These are phyloP conservation scores for Caenorhabditis briggsae DNA, from an alignment of 1,140 invertebrate genomes.

Conservation along the genomic window DNA sequence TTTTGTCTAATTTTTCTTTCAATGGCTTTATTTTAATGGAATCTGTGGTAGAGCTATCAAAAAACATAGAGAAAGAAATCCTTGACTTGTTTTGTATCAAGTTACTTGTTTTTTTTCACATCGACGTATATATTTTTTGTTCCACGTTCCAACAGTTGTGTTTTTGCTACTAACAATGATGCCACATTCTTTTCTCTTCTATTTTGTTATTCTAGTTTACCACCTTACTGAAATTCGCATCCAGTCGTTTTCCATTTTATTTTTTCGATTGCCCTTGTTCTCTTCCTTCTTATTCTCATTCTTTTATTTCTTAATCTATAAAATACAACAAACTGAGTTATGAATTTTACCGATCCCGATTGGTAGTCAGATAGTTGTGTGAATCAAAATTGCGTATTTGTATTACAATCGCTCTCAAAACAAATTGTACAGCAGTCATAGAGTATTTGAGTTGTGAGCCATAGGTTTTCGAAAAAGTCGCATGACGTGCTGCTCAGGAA, in stretches of 20 bases:
- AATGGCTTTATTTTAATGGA: too few species aligned
- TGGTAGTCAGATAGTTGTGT: neutral
- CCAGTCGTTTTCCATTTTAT: neutral
- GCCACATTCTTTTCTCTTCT: constrained; percentile 14
- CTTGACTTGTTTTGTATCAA: constrained; percentile 37
- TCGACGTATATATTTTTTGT: neutral
- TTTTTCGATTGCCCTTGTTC: neutral
- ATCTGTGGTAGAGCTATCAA: neutral
- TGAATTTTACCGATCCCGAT: neutral
- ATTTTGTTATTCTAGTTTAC: constrained; percentile 41
- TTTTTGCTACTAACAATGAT: constrained; percentile 16
- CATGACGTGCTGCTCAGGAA: neutral
- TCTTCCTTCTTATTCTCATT: neutral
- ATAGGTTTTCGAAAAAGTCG: constrained; percentile 23
- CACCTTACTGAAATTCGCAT: constrained; percentile 5
- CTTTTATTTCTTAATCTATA: neutral
- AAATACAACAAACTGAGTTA: constrained; percentile 1
- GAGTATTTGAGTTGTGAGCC: constrained; percentile 46
- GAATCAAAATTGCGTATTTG: constrained; percentile 5
- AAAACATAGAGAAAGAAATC: neutral
- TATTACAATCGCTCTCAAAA: neutral
- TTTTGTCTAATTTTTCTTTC: too few species aligned
- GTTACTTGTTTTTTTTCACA: neutral
- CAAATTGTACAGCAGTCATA: constrained; percentile 6
- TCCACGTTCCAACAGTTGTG: constrained; percentile 27